Base-by-base conservation (phyloP, 2,888 invertebrate genomes). In the Heliconius hortense region DNA sequence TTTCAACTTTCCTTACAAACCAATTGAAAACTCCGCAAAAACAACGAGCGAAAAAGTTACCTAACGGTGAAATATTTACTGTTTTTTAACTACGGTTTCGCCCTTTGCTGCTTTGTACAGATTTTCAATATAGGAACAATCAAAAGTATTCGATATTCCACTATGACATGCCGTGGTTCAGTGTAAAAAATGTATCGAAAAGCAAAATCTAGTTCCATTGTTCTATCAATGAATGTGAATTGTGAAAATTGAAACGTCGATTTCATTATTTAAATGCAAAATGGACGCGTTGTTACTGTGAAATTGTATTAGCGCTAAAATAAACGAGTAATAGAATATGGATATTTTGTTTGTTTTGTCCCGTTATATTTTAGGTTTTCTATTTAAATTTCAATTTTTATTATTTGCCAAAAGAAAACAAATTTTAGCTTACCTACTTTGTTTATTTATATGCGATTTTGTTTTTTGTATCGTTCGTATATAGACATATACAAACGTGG, bases 221-320 rank as follows among this genome's bases (percentile, higher is more conserved):
- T 39, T n/a, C 8, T 3, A 24, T 39, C 26, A 60, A 15, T 26
- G 13, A 26, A 66, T n/a, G 13, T 24, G 39, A 66, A 66, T 66
- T 66, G 39, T 35, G 64, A 66, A 64, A 39, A 39, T n/a, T n/a
- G 24, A n/a, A 66, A 66, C 66, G 13, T 39, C n/a, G 35, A 66
- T 24, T 15, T 13, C 11, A 39, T 66, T n/a, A 56, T 56, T 56
- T 21, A n/a, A 56, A 56, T n/a, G n/a, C n/a, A 56, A 56, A 56
- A n/a, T 56, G 48, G 18, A 7, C 48, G 48, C 48, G 48, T 48
- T 48, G 48, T 48, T 48, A 48, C 48, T 48, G 48, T 18, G 21
- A 48, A 48, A 48, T 48, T 48, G 56, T n/a, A 56, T n/a, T 56
- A 56, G n/a, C 8, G 11, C 56, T 56, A n/a, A 56, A 48, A 56